Base-by-base conservation (phyloP, 2,888 invertebrate species). In the Caenorhabditis afra region DNA sequence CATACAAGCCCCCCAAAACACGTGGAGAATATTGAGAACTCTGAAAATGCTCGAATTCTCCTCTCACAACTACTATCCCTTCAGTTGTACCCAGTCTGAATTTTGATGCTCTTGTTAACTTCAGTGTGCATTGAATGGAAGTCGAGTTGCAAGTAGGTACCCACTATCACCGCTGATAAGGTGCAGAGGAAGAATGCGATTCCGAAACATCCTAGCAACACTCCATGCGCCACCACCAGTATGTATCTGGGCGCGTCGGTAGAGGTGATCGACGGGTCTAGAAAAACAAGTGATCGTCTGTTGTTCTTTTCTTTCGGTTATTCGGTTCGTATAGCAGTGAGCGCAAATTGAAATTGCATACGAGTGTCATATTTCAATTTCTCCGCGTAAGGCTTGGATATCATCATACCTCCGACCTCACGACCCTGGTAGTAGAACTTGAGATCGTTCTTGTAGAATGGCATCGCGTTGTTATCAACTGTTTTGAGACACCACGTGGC, bases 401-500 rank as follows among this genome's bases (percentile, higher is more conserved):
- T 29, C 29, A 29, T 29, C 29, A 29, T 53, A 81, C 81, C 78
- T 64, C 71, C 77, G 37, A 67, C 67, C 61, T 80, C 77, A 61
- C 84, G 68, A 45, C 84, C 82, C 11, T 75, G 75, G 52, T 86
- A 86, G 74, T 87, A 90, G 37, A 57, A 64, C 53, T 81, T 83
- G 41, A 90, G 73, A 55, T 90, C 90, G 47, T 87, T 84, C 61
- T 88, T 87, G 80, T 88, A 90, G 75, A 85, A 90, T 7, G 87
- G 87, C 61, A 84, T 82, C 57, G 87, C 85, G 45, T 87, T 86
- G 79, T 89, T 87, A 74, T 90, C 90, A 18, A 90, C 86, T 7
- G 87, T 66, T 74, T 90, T 90, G 35, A 90, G 58, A 37, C 85
- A 85, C 87, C 90, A 89, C 8, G 88, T 87, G 18, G 89, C 88